These are phyloP conservation scores for Indri indri DNA, from an alignment of 2,113 vertebrate species.

Conservation along the genomic window DNA sequence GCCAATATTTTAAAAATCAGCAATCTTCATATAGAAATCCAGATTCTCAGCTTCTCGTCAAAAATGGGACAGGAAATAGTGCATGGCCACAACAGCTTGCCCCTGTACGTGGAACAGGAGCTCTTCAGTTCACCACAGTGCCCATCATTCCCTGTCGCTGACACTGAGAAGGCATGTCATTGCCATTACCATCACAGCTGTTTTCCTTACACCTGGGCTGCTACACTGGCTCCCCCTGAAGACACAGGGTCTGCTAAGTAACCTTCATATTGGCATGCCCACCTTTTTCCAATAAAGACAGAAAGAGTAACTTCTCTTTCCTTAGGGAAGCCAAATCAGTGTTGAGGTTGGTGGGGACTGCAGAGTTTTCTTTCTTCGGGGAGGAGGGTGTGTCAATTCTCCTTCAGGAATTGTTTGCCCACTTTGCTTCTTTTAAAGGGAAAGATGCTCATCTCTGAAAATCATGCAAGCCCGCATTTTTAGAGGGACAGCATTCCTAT, in stretches of 20 bases:
- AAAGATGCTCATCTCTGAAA: background rate
- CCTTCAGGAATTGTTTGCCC: background rate
- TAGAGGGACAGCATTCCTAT: background rate
- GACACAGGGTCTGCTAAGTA: background rate
- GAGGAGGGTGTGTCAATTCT: background rate
- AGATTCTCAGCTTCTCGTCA: constrained; percentile 13
- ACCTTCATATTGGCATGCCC: background rate
- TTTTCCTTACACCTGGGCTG: background rate
- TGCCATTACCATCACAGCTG: background rate
- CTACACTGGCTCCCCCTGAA: background rate
- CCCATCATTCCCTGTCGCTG: background rate
- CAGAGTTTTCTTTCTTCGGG: background rate
- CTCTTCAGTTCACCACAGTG: background rate
- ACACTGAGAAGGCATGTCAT: background rate
- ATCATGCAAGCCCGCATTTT: background rate
- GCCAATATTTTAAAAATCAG: background rate
- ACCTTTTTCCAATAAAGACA: background rate
- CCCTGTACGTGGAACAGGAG: too few species aligned
- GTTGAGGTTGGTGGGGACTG: background rate
- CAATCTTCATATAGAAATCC: background rate
- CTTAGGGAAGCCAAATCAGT: background rate
- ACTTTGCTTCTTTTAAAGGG: background rate
- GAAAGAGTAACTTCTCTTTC: background rate
- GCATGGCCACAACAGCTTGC: background rate
- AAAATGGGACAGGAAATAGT: background rate